Percentiles rank a stretch among this genome's conserved stretches.
Evolutionary conservation across 1,140 invertebrate species (phyloP).

Genomic region (Maconellicoccus hirsutus): DNA sequence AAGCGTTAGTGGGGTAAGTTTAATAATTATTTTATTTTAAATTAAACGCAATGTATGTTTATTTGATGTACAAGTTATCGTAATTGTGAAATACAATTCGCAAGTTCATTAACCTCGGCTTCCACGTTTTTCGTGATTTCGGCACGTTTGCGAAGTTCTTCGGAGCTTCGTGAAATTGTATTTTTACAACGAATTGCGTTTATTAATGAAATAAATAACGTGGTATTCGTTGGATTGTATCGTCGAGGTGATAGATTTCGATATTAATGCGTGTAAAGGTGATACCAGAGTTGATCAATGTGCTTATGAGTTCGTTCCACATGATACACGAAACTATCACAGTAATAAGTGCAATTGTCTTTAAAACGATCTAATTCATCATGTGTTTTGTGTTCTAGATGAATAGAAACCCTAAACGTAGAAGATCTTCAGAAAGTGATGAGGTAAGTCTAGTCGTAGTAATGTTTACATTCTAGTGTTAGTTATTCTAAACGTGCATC

Average conservation of each 20-base stretch:
- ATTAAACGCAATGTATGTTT: too few species aligned
- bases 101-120: background rate
- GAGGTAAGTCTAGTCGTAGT: background rate
- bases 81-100: background rate
- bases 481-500: too few species aligned
- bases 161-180: too few species aligned
- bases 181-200: too few species aligned
- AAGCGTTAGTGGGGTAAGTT: background rate
- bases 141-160: background rate
- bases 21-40: background rate
- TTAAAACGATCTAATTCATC: too few species aligned
- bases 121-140: background rate
- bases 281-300: too few species aligned
- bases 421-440: conserved; percentile 1
- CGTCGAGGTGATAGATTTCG: too few species aligned
- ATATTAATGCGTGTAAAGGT: too few species aligned
- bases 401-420: conserved; percentile 7
- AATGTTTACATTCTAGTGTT: background rate
- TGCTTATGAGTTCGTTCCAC: too few species aligned
- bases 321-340: too few species aligned
- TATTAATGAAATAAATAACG: too few species aligned
- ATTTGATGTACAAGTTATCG: background rate
- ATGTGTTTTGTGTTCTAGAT: background rate
- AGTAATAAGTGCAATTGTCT: background rate
- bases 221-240: too few species aligned